Evolutionary conservation across 2,113 vertebrate genomes (phyloP).

Genomic region (Sceloporus tristichus): DNA sequence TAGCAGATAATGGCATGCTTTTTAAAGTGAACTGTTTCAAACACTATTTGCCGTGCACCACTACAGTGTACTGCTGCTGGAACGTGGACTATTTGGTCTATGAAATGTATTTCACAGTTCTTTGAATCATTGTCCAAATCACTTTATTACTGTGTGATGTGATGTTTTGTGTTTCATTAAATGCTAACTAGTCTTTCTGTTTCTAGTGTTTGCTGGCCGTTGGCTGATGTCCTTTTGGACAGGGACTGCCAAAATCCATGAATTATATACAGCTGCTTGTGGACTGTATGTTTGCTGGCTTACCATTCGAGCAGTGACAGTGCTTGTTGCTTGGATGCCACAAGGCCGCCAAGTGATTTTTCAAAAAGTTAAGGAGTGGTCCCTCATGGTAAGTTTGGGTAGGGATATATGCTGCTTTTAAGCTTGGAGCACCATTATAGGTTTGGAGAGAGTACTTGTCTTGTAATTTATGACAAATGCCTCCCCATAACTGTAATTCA

Average conservation of each 20-base stretch:
- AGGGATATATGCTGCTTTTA: too few species aligned
- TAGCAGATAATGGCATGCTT: background rate
- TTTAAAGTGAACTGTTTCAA: background rate
- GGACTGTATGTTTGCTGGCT: conserved; percentile 98
- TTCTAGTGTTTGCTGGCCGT: conserved; percentile 93
- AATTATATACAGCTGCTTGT: conserved; percentile 97
- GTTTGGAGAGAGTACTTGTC: background rate
- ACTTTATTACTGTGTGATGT: background rate
- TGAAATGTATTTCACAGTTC: background rate
- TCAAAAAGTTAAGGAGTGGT: conserved; percentile 98
- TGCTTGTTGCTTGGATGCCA: conserved; percentile 97
- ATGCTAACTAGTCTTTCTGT: conserved; percentile 64
- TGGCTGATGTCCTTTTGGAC: conserved; percentile 99
- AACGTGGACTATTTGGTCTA: background rate
- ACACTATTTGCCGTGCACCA: background rate
- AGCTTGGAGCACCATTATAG: background rate
- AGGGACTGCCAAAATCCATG: conserved; percentile 96
- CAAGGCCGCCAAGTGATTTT: conserved; percentile 96
- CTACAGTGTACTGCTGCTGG: too few species aligned
- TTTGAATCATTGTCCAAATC: background rate
- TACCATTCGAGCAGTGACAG: conserved; percentile 91
- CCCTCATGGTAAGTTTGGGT: conserved; percentile 88
- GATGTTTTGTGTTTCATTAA: background rate
- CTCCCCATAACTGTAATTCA: background rate
- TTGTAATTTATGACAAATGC: too few species aligned